These are phyloP conservation scores for Rugalucina vietnamica DNA, from an alignment of 2,888 invertebrate species.

Conservation along the genomic window DNA sequence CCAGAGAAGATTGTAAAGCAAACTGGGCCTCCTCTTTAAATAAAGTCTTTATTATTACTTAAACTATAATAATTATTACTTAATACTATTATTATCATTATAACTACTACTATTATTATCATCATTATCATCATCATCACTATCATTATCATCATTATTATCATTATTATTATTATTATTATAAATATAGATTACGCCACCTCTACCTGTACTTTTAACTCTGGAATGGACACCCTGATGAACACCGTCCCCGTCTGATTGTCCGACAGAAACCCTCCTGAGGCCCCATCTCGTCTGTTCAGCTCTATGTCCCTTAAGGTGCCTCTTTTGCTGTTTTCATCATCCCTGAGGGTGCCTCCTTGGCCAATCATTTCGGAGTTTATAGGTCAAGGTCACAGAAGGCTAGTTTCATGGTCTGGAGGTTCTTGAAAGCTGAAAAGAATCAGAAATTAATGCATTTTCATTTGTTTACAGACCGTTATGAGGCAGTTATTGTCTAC, in stretches of 20 bases:
- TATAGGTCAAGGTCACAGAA: background rate
- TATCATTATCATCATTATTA: too few species aligned
- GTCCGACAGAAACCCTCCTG: slow-evolving; percentile 64
- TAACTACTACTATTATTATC: too few species aligned
- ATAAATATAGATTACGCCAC: background rate
- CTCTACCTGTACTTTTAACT: slow-evolving; percentile 81
- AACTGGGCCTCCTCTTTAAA: too few species aligned
- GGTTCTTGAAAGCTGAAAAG: background rate
- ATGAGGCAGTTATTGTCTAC: too few species aligned
- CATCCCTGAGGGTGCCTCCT: background rate
- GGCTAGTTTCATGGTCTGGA: background rate
- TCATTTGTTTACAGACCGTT: too few species aligned
- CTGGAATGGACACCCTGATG: slow-evolving; percentile 81
- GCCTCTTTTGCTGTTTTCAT: slow-evolving; percentile 4
- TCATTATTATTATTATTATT: too few species aligned
- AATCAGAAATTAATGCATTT: too few species aligned
- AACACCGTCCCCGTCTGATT: slow-evolving; percentile 78
- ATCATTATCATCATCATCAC: too few species aligned
- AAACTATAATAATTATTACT: too few species aligned
- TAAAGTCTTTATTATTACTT: too few species aligned
- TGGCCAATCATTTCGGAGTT: background rate
- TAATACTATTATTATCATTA: too few species aligned
- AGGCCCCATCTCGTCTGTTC: slow-evolving; percentile 50
- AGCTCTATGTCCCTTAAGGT: slow-evolving; percentile 32
- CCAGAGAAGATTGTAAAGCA: too few species aligned